phyloP scores from a whole-genome alignment of 2,113 vertebrate species.

The Genyomyrus donnyi region DNA sequence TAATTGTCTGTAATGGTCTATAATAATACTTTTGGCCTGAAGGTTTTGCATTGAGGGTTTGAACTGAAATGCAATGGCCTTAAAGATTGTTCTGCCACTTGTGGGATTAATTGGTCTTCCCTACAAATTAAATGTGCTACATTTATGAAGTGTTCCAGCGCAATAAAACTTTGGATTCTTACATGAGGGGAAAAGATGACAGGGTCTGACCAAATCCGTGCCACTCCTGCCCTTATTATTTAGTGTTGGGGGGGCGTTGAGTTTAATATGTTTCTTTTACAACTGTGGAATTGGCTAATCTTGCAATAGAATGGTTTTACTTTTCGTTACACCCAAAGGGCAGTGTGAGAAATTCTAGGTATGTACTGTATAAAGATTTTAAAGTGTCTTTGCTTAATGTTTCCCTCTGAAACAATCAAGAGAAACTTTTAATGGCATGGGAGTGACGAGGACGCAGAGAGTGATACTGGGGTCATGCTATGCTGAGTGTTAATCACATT shows the following conservation, averaged over 20 bases:
- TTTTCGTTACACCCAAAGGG: not conserved
- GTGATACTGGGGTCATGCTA: not conserved
- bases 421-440: not conserved
- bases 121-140: conserved; percentile 55
- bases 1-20: not conserved
- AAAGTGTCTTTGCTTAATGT: not conserved
- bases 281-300: not conserved
- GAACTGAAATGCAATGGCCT: conserved; percentile 47
- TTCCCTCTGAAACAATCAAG: not conserved
- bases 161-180: conserved; percentile 47
- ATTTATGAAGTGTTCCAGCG: conserved; percentile 57
- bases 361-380: not conserved
- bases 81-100: conserved; percentile 58
- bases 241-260: not conserved
- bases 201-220: not conserved
- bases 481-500: not conserved
- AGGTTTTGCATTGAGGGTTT: not conserved
- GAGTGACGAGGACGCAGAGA: not conserved
- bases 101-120: conserved; percentile 63
- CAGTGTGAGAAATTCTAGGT: not conserved
- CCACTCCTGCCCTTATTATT: not conserved
- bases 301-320: not conserved
- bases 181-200: not conserved
- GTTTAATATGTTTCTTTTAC: conserved; percentile 3
- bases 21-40: not conserved